Percentiles rank a stretch among this genome's conserved stretches.
Evolutionary conservation across 2,888 invertebrate species (phyloP).

Genomic region (Drosophila kanekoi): DNA sequence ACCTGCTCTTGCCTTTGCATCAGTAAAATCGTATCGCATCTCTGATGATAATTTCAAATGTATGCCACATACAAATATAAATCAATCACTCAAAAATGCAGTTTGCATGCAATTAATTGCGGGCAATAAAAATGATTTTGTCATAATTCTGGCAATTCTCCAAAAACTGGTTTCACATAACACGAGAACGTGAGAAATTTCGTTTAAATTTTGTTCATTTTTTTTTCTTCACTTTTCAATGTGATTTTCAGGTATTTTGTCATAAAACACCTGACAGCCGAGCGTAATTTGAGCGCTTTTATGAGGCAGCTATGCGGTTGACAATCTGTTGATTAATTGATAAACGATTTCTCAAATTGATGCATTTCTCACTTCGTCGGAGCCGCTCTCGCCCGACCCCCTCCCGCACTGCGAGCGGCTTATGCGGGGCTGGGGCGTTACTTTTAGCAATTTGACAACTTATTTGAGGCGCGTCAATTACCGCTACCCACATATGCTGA

Average conservation of each 20-base stretch:
- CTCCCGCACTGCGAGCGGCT: background rate
- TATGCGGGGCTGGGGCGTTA: conserved; percentile 35
- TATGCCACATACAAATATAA: conserved; percentile 9
- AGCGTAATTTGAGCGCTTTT: conserved; percentile 53
- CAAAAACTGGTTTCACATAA: conserved; percentile 50
- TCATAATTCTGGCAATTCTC: conserved; percentile 41
- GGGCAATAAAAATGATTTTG: conserved; percentile 47
- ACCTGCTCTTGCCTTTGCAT: no score
- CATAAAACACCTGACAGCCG: conserved; percentile 64
- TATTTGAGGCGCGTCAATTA: conserved; percentile 66
- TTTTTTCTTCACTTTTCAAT: conserved; percentile 33
- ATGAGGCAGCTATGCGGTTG: conserved; percentile 48
- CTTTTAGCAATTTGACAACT: conserved; percentile 58
- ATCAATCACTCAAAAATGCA: conserved; percentile 30
- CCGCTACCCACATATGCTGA: conserved; percentile 74
- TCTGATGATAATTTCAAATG: no score
- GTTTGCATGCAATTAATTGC: conserved; percentile 29
- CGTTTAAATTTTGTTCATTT: conserved; percentile 20
- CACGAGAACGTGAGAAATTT: conserved; percentile 57
- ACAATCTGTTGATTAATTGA: conserved; percentile 59
- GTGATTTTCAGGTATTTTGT: conserved; percentile 60
- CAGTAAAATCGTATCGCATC: no score
- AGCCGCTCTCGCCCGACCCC: background rate
- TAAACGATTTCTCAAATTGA: conserved; percentile 49
- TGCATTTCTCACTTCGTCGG: conserved; percentile 34